These are phyloP conservation scores for Tetrax tetrax DNA, from an alignment of 2,113 vertebrate genomes.

Conservation along the genomic window DNA sequence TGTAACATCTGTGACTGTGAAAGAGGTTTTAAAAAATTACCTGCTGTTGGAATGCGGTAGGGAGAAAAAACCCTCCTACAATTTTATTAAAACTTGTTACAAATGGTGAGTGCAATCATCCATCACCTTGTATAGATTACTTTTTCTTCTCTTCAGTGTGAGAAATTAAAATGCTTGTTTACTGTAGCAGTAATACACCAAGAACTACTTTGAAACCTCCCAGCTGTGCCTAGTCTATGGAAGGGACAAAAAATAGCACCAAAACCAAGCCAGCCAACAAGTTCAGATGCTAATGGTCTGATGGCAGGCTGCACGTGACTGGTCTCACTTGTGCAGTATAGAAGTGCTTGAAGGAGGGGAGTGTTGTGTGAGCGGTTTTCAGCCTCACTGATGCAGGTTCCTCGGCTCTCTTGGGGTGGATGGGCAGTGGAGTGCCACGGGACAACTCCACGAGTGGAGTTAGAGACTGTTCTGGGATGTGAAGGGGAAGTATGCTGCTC, in stretches of 20 bases:
- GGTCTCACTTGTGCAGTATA: not conserved
- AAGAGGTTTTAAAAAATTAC: not conserved
- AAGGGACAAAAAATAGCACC: not conserved
- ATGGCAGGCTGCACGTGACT: rapidly evolving
- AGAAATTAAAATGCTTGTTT: slow-evolving; percentile 32
- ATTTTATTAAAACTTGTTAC: slow-evolving; percentile 15
- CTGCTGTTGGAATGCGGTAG: not conserved
- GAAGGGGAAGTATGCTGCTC: not conserved
- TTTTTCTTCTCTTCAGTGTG: not conserved
- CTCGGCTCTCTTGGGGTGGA: rapidly evolving
- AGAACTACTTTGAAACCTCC: not conserved
- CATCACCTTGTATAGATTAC: slow-evolving; percentile 6
- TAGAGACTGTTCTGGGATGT: not conserved
- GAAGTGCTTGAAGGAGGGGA: not conserved
- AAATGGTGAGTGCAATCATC: not conserved
- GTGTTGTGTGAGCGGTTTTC: not conserved
- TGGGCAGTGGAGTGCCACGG: not conserved
- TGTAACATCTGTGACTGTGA: not conserved
- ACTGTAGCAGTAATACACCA: not conserved
- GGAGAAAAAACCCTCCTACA: not conserved
- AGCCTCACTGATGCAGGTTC: rapidly evolving
- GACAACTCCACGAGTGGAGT: rapidly evolving
- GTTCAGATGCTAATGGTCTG: not conserved
- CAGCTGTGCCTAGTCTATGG: not conserved
- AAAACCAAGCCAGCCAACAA: not conserved